These are phyloP conservation scores for Brachionus asplanchnoidis DNA, from an alignment of 1,140 invertebrate genomes.

Conservation along the genomic window DNA sequence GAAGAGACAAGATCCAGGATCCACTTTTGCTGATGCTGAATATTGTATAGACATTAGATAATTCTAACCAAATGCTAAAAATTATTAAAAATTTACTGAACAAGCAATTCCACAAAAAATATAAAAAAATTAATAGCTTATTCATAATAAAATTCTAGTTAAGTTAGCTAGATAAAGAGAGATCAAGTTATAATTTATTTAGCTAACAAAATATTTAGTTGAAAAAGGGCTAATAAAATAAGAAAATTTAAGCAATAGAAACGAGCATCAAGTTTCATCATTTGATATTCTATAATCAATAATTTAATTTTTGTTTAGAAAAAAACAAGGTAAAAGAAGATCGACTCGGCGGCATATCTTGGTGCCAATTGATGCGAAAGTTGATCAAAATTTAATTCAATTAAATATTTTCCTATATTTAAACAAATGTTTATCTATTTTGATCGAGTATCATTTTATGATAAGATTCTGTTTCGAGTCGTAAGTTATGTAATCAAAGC, in stretches of 20 bases:
- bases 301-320: not conserved
- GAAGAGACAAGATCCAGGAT: not conserved
- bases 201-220: not conserved
- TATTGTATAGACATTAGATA: not conserved
- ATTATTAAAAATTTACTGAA: not conserved
- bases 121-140: not conserved
- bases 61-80: not conserved
- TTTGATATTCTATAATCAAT: not conserved
- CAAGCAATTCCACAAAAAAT: not conserved
- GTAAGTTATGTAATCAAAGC: not conserved
- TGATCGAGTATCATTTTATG: not conserved
- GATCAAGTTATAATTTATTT: conserved; percentile 5
- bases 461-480: not conserved
- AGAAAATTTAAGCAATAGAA: not conserved
- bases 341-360: not conserved
- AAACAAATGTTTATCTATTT: not conserved
- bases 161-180: not conserved
- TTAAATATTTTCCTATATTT: not conserved
- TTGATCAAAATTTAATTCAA: not conserved
- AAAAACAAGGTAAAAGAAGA: not conserved
- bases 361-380: not conserved
- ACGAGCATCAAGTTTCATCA: not conserved
- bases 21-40: not conserved
- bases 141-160: not conserved
- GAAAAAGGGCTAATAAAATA: not conserved